Evolutionary conservation across 1,140 invertebrate genomes (phyloP).

Genomic region (Thrips palmi): DNA sequence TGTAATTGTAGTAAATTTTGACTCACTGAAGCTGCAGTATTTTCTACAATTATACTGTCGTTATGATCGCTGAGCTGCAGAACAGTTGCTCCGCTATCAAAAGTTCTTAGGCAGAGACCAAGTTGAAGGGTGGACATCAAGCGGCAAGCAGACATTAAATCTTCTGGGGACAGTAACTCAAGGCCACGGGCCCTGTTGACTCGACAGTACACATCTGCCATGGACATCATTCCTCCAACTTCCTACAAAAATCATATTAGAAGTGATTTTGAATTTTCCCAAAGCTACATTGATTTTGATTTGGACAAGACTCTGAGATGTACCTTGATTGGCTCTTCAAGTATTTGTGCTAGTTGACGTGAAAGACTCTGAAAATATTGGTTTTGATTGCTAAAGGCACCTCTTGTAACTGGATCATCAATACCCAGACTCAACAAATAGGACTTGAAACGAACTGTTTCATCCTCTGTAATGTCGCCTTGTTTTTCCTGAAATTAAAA

Average conservation of each 20-base stretch:
- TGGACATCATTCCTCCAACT: constrained; percentile 86
- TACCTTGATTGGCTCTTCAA: constrained; percentile 67
- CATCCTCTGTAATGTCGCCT: constrained; percentile 92
- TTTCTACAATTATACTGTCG: constrained; percentile 54
- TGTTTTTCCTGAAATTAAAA: constrained; percentile 58
- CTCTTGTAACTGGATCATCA: constrained; percentile 88
- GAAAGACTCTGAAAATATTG: constrained; percentile 78
- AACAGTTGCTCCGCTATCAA: constrained; percentile 82
- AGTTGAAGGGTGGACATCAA: constrained; percentile 40
- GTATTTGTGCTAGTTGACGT: constrained; percentile 63
- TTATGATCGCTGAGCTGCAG: constrained; percentile 61
- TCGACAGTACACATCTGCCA: constrained; percentile 92
- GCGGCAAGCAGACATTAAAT: constrained; percentile 79
- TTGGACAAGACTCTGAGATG: constrained; percentile 17
- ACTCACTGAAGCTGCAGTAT: constrained; percentile 48
- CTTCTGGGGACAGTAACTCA: constrained; percentile 83
- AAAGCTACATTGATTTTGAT: neutral
- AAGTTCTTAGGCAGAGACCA: constrained; percentile 60
- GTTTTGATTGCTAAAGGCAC: constrained; percentile 68
- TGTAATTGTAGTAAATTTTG: constrained; percentile 8
- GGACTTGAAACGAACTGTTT: constrained; percentile 89
- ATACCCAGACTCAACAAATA: constrained; percentile 93
- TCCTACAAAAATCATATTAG: constrained; percentile 35
- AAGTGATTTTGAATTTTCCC: constrained; percentile 4
- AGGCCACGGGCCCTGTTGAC: constrained; percentile 80